Base-by-base conservation (phyloP, 2,113 vertebrate genomes). In the Salvelinus alpinus region DNA sequence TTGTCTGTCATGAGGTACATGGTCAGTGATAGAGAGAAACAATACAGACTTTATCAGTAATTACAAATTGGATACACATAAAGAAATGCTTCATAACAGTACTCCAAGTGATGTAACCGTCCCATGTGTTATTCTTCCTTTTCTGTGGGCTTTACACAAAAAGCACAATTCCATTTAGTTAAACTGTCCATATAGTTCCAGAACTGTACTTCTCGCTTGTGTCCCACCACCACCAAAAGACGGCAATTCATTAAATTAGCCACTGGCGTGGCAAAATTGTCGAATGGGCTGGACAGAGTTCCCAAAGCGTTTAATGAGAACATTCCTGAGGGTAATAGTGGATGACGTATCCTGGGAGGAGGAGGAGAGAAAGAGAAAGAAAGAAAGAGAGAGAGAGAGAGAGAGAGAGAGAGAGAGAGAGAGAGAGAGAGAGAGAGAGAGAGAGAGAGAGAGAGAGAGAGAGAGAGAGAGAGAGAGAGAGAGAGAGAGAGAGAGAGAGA, bases 201-300 rank as follows among this genome's bases (percentile, higher is more conserved):
- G 8, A 68, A 34, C 13, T 20, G 27, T 68, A 44, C 66, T 68
- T 51, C 38, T 24, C 44, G 12, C 38, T 34, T 8, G 59, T 9
- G 20, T 47, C 24, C 22, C 20, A 29, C 68, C 51, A 65, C 57
- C 59, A 71, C 59, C 44, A 34, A 60, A 47, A 22, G 25, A 57
- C 24, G 27, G 71, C 62, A 71, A 57, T 78, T 72, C 67, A 78
- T 72, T 34, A 18, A 72, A 72, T 72, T 62, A 72, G 27, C 25
- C 29, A 31, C 27, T 38, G 54, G 16, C 9, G 18, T 59, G 71
- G 71, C 48, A n/a, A 72, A 4, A 29, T 62, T 72, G 18, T 25
- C 4, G 57, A 72, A 72, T 38, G 54, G 29, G 9, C n/a, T 34
- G 57, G 71, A 72, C 71, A 62, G 71, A 22, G 25, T 72, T 72